Evolutionary conservation across 92 coral and sea anemone genomes (phyloP), one percentile per base, ranked within the genome.

Genomic region (Nematostella vectensis): DNA sequence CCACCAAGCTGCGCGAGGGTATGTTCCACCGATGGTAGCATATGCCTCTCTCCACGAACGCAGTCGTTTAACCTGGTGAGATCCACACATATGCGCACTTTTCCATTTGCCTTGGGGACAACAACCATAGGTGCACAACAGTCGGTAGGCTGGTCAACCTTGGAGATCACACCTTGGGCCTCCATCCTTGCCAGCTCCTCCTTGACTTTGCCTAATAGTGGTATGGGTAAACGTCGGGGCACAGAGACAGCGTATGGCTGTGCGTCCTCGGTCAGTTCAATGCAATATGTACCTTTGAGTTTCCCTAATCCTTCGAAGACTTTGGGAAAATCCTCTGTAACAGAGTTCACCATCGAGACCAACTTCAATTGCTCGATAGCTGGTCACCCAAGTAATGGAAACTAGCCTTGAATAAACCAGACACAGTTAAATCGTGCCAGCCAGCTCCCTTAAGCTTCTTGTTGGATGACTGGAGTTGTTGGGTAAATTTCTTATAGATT

Each of bases 91-190:
- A 67, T 75, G 11, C 75, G 25, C 38, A 66, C 27, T 18, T 67
- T 22, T 15, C 66, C 65, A 43, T 68, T 67, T 43, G 67, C 52
- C 15, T 59, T 75, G 6, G 55, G 55, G 4, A 67, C 67, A 0
- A 43, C 70, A 19, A 71, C 70, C 63, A 65, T 61, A 18, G 79
- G 79, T 38, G 85, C 74, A 54, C 79, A 71, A 74, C 85, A 77
- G n/a, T 77, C 74, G 0, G 75, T 78, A 22, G 85, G 75, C 58
- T 78, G 37, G 19, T 50, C 67, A 17, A 78, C 62, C 33, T 65
- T 65, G 45, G 59, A 61, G 20, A 71, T 78, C 24, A 78, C 63
- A 16, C 70, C 78, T 22, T 71, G 73, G 29, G 47, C 61, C 33
- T 62, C 48, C 77, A 77, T 77, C 26, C 61, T 42, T 23, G 50